phyloP scores from a whole-genome alignment of 1,140 invertebrate genomes.

The Drosophila jambulina region DNA sequence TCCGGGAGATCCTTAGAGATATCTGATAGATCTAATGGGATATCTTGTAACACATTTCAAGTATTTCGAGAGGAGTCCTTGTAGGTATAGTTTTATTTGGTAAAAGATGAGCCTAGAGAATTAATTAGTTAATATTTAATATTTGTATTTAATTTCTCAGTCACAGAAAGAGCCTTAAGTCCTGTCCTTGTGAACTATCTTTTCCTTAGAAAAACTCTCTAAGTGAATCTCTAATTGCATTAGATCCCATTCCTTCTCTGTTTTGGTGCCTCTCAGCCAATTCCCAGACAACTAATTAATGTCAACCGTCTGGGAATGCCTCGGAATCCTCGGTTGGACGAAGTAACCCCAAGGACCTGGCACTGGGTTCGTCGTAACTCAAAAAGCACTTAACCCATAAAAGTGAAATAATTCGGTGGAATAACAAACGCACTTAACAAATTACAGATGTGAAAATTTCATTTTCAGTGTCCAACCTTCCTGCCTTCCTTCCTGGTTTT shows the following conservation, averaged over 20 bases:
- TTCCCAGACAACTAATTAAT: constrained; percentile 75
- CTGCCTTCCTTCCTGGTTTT: not conserved
- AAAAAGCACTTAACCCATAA: constrained; percentile 85
- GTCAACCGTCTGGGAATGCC: constrained; percentile 60
- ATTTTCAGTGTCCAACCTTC: constrained; percentile 66
- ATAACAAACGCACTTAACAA: constrained; percentile 85
- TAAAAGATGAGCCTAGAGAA: not conserved
- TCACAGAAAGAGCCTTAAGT: not conserved
- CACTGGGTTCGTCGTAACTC: constrained; percentile 59
- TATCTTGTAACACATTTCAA: not conserved
- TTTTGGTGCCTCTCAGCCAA: constrained; percentile 17
- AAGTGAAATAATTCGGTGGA: constrained; percentile 82
- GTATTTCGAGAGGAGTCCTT: not conserved
- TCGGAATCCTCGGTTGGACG: not conserved
- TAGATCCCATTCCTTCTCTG: not conserved
- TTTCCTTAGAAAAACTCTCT: not conserved
- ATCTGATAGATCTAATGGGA: not conserved
- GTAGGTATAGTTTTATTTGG: not conserved
- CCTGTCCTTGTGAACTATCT: not conserved
- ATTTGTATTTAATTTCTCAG: not conserved
- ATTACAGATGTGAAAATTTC: constrained; percentile 85
- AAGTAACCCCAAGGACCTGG: constrained; percentile 53
- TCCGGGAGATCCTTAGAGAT: not conserved
- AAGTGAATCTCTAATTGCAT: constrained; percentile 23
- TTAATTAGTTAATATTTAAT: not conserved